Evolutionary conservation across 2,888 invertebrate species (phyloP), one percentile per base, ranked within the genome.

Genomic region (Mythimna pallens): DNA sequence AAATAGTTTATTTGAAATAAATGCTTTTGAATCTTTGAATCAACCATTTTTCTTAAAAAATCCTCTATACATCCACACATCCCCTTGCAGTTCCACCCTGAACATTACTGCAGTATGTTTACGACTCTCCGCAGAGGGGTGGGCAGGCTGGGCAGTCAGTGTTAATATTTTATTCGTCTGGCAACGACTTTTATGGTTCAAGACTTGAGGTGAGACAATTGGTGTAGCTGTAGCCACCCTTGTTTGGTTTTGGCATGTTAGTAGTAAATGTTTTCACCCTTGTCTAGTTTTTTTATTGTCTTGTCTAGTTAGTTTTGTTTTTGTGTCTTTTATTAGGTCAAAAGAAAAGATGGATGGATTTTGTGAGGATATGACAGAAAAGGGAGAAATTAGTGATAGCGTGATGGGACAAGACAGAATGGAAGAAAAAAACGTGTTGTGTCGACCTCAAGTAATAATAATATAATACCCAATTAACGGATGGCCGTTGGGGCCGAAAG

Each of bases 151-250:
- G 81, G 67, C 82, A 80, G 77, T 62, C 59, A 68, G 58, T 70
- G 73, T 90, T 83, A 89, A 90, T 90, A 89, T 89, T 90, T 89
- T 85, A 90, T 87, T 25, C 59, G 72, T 20, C 83, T 87, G 86
- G 82, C 80, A 78, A 85, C 82, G 82, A 84, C 86, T 86, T 89
- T 89, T 89, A 90, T 87, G 73, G 87, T 67, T 76, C 59, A 75
- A 78, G 69, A 62, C 68, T 74, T 55, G 72, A 82, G 72, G 78
- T 79, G 81, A 76, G 84, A 82, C 82, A 80, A 87, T 87, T 84
- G 81, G 64, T 66, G 30, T 20, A 0, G 9, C 50, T 66, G 30
- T 20, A 0, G 9, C 50, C 58, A 67, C 80, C 83, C 83, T 73
- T 22, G 58, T 58, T 47, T 22, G 52, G 12, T 50, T 52, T 20